Conservation (phyloP, 37 sponge, comb jelly and placozoan species). For the Halichondria panicea region DNA sequence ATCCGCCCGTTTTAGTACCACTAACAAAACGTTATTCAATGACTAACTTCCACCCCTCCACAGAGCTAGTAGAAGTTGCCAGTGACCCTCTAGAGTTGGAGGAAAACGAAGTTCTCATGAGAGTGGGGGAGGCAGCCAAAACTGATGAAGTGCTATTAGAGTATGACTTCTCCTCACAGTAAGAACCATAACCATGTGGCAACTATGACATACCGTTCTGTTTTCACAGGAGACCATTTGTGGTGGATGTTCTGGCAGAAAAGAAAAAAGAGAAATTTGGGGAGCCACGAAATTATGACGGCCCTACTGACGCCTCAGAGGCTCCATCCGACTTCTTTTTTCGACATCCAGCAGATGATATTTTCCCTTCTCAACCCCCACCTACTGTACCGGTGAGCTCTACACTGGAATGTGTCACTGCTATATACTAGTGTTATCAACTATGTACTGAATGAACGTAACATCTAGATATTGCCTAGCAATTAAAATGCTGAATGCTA, state of each 20-base stretch:
- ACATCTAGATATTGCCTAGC: too few relatives aligned
- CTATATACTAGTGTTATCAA: too few relatives aligned
- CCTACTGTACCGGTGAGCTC: too few relatives aligned
- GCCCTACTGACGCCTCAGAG: conserved; percentile 10
- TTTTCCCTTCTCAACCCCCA: too few relatives aligned
- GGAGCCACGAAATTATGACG: conserved; percentile 5
- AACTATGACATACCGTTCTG: not conserved
- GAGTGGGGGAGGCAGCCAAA: too few relatives aligned
- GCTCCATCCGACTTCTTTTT: conserved; percentile 3
- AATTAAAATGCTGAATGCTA: too few relatives aligned
- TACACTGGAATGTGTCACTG: too few relatives aligned
- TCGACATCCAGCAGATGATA: too few relatives aligned
- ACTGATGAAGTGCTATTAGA: conserved; percentile 33
- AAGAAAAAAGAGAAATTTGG: conserved; percentile 67
- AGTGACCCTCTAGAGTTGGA: conserved; percentile 62
- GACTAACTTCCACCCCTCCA: not conserved
- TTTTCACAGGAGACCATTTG: conserved; percentile 29
- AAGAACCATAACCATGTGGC: conserved; percentile 6
- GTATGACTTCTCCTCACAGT: conserved; percentile 30
- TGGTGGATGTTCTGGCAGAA: conserved; percentile 16
- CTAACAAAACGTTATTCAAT: not conserved
- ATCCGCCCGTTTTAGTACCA: not conserved
- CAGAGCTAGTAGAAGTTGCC: conserved; percentile 39
- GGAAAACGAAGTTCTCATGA: conserved; percentile 52
- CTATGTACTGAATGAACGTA: too few relatives aligned